Percentiles rank a stretch among this genome's conserved stretches.
Evolutionary conservation across 2,888 invertebrate genomes (phyloP).

Genomic region (Cerastis leucographa): DNA sequence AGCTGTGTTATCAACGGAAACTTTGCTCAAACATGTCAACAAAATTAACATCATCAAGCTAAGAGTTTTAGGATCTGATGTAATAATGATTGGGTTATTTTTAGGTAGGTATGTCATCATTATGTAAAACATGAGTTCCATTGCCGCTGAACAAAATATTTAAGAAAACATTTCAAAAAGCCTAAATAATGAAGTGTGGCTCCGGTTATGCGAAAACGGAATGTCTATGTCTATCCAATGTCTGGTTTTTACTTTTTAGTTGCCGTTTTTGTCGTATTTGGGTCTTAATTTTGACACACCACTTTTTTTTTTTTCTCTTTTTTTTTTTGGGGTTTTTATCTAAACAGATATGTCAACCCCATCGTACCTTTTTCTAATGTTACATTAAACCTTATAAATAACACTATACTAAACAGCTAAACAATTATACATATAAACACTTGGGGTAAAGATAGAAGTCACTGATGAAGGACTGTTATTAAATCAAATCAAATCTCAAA

Average conservation of each 20-base stretch:
- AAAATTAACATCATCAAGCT: slow-evolving; percentile 59
- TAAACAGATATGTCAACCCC: too few species aligned
- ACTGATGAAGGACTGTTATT: too few species aligned
- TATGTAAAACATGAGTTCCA: background rate
- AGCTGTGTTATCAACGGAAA: slow-evolving; percentile 84
- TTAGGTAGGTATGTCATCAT: background rate
- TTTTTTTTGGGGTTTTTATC: too few species aligned
- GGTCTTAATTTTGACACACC: too few species aligned
- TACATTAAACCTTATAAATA: too few species aligned
- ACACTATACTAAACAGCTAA: too few species aligned
- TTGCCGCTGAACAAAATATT: background rate
- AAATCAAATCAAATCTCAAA: too few species aligned
- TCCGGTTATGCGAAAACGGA: background rate
- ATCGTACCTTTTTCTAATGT: too few species aligned
- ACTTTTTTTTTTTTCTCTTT: too few species aligned
- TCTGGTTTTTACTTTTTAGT: background rate
- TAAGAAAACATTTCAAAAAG: background rate
- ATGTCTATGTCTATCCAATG: too few species aligned
- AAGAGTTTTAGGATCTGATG: slow-evolving; percentile 59
- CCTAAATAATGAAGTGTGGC: background rate
- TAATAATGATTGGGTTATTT: slow-evolving; percentile 29
- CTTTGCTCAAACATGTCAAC: slow-evolving; percentile 70
- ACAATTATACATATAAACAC: too few species aligned
- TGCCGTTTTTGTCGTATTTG: background rate
- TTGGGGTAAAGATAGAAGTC: too few species aligned